phyloP scores from a whole-genome alignment of 1,140 invertebrate genomes.

The Coelopa frigida region DNA sequence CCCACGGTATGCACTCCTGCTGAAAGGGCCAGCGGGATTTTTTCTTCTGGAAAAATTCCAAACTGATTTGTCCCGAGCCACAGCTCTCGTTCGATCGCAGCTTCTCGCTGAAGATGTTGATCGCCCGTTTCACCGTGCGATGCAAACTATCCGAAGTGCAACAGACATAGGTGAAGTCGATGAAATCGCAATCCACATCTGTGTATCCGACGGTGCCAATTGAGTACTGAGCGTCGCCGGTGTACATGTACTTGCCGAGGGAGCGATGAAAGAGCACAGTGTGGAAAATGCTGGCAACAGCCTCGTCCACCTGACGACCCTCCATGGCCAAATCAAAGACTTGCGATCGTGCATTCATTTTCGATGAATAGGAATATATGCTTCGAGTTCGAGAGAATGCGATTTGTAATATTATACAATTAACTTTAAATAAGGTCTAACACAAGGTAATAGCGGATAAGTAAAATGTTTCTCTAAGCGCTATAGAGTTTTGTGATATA shows the following conservation, averaged over 20 bases:
- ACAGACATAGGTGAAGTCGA: constrained; percentile 95
- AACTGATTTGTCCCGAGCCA: constrained; percentile 75
- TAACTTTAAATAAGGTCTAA: too few relatives aligned
- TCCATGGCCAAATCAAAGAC: constrained; percentile 84
- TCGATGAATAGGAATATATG: constrained; percentile 17
- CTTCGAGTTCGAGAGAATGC: too few relatives aligned
- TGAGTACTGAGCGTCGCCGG: constrained; percentile 87
- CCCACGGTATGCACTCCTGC: constrained; percentile 89
- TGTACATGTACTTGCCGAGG: constrained; percentile 91
- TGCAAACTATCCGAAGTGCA: constrained; percentile 77
- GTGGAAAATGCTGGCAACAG: constrained; percentile 89
- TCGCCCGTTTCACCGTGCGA: constrained; percentile 67
- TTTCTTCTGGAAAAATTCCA: constrained; percentile 93
- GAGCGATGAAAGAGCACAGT: constrained; percentile 91
- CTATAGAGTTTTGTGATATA: too few relatives aligned
- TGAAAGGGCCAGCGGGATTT: constrained; percentile 81
- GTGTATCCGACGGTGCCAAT: constrained; percentile 91
- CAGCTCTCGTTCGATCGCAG: constrained; percentile 66
- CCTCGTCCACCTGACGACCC: constrained; percentile 90
- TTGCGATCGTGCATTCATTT: constrained; percentile 84
- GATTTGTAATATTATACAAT: too few relatives aligned
- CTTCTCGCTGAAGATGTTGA: constrained; percentile 78
- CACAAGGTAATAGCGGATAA: too few relatives aligned
- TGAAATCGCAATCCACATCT: constrained; percentile 95
- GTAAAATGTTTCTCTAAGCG: too few relatives aligned